Evolutionary conservation across 2,113 vertebrate genomes (phyloP).

Genomic region (Chloroceryle aenea): DNA sequence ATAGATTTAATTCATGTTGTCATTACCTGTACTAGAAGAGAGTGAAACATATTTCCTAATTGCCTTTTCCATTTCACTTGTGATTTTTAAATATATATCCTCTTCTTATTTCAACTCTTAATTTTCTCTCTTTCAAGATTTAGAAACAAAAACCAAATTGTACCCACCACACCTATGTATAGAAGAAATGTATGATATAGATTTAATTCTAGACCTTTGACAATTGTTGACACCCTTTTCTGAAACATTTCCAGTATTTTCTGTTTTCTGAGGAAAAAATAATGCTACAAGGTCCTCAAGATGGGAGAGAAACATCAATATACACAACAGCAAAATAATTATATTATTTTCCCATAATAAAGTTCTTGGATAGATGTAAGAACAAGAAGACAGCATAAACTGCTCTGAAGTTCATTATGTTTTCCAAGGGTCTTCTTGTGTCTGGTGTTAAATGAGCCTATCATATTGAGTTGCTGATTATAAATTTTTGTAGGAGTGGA

Average conservation of each 20-base stretch:
- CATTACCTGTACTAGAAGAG: not conserved
- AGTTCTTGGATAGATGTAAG: not conserved
- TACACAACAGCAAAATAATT: not conserved
- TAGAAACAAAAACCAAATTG: not conserved
- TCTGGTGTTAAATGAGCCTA: not conserved
- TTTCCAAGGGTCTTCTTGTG: not conserved
- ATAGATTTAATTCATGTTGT: not conserved
- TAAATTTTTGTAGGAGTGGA: not conserved
- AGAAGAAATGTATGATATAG: not conserved
- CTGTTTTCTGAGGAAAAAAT: not conserved
- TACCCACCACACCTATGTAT: not conserved
- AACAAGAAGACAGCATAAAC: not conserved
- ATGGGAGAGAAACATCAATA: not conserved
- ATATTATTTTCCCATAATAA: not conserved
- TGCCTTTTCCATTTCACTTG: not conserved
- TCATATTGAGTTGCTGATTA: not conserved
- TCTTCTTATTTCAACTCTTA: not conserved
- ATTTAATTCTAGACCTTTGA: not conserved
- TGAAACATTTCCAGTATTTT: not conserved
- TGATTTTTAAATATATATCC: not conserved
- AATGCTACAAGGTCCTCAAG: not conserved
- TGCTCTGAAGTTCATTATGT: not conserved
- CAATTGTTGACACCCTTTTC: not conserved
- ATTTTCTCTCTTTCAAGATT: not conserved
- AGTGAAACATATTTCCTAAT: not conserved